These are phyloP conservation scores for Macrophya alboannulata DNA, from an alignment of 2,888 invertebrate species.

Conservation along the genomic window DNA sequence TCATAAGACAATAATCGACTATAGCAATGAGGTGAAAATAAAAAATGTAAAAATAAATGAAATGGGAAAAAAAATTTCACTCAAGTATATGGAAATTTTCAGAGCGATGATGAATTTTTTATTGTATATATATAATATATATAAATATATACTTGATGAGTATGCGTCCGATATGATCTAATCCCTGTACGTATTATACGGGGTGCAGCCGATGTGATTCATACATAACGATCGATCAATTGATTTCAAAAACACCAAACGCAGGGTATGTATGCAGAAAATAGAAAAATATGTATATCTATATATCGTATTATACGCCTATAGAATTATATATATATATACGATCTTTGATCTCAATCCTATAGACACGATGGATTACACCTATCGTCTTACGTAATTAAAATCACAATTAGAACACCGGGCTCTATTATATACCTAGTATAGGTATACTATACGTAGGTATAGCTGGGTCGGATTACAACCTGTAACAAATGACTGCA, in stretches of 20 bases:
- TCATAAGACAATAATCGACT: background rate
- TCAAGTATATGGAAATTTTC: background rate
- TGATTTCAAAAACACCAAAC: too few relatives aligned
- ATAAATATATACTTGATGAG: background rate
- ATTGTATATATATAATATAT: background rate
- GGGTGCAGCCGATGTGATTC: too few relatives aligned
- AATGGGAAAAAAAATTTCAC: too few relatives aligned
- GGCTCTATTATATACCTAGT: background rate
- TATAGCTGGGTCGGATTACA: slow-evolving; percentile 12
- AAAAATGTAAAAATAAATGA: background rate
- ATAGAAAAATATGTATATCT: background rate
- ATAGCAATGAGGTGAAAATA: too few relatives aligned
- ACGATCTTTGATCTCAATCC: background rate
- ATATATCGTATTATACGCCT: background rate
- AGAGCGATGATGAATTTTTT: background rate
- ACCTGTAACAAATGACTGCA: slow-evolving; percentile 21
- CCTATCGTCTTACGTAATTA: slow-evolving; percentile 14
- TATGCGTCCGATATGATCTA: too few relatives aligned
- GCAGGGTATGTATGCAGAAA: background rate
- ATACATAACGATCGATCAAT: too few relatives aligned
- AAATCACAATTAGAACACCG: slow-evolving; percentile 3
- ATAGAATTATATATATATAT: too few relatives aligned
- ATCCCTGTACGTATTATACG: too few relatives aligned
- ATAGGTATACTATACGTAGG: background rate
- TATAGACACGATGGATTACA: slow-evolving; percentile 1